A percentile compares a stretch with the other conserved stretches of the same genome.
Evolutionary conservation across 2,113 vertebrate genomes (phyloP).

Genomic region (Halichoeres trimaculatus): DNA sequence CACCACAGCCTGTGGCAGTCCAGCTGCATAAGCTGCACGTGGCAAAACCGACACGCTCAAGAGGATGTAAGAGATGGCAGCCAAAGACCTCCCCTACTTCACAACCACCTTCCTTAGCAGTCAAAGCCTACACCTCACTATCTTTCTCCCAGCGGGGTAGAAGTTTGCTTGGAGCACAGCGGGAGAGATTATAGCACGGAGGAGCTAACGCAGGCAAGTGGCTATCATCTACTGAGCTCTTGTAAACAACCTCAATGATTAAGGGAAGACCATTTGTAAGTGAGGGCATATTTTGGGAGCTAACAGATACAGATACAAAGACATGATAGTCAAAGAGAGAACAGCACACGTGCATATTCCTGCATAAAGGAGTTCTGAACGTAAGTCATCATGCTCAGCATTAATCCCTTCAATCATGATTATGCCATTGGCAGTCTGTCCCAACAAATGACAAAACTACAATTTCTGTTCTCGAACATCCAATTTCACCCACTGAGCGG

Average conservation of each 20-base stretch:
- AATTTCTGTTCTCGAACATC: conserved; percentile 42
- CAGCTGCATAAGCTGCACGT: conserved; percentile 22
- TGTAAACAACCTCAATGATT: conserved; percentile 39
- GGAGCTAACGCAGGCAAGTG: conserved; percentile 26
- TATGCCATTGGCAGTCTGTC: conserved; percentile 45
- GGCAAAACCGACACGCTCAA: conserved; percentile 30
- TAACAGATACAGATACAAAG: conserved; percentile 13
- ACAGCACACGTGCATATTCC: conserved; percentile 33
- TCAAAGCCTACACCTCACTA: conserved; percentile 46
- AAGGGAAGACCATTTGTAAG: conserved; percentile 19
- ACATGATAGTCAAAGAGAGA: conserved; percentile 16
- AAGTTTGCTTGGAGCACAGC: conserved; percentile 25
- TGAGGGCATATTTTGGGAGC: conserved; percentile 1
- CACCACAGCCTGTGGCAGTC: not conserved
- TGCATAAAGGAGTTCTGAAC: not conserved
- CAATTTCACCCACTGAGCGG: conserved; percentile 56
- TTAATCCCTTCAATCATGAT: conserved; percentile 62
- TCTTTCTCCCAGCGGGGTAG: conserved; percentile 48
- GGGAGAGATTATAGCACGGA: conserved; percentile 44
- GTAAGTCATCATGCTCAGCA: conserved; percentile 22
- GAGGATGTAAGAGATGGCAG: conserved; percentile 32
- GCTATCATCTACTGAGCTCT: conserved; percentile 28
- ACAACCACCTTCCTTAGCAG: conserved; percentile 5
- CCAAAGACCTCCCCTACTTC: not conserved
- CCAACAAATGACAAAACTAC: conserved; percentile 42